These are phyloP conservation scores for Oryzias javanicus DNA, from an alignment of 2,113 vertebrate genomes.

Conservation along the genomic window DNA sequence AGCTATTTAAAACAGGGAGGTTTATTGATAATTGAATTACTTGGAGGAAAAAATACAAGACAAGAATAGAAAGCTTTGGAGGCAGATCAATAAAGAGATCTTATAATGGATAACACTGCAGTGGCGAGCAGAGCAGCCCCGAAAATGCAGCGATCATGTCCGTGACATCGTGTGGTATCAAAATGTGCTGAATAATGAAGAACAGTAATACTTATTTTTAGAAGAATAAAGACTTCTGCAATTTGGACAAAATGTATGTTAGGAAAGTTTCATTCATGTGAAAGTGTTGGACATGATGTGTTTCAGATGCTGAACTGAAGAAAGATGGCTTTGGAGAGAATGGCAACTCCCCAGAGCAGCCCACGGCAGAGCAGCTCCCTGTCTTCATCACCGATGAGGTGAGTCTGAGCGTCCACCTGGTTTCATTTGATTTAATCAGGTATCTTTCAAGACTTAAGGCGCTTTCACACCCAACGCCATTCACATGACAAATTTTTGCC, in stretches of 20 bases:
- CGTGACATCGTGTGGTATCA: conserved; percentile 4
- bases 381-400: conserved; percentile 83
- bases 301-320: conserved; percentile 64
- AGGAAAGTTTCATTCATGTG: background rate
- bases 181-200: conserved; percentile 1
- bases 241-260: background rate
- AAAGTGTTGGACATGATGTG: background rate
- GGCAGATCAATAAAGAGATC: conserved; percentile 65
- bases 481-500: too few relatives aligned
- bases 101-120: conserved; percentile 48
- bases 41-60: conserved; percentile 54
- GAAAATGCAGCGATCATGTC: conserved; percentile 16
- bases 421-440: too few relatives aligned
- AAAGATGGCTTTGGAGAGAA: conserved; percentile 66
- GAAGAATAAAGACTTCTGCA: background rate
- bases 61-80: conserved; percentile 66
- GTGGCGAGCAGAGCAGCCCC: conserved; percentile 20
- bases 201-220: background rate
- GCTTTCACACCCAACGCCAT: too few relatives aligned
- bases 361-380: conserved; percentile 77
- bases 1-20: conserved; percentile 69
- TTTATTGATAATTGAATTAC: conserved; percentile 78
- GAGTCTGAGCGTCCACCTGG: conserved; percentile 55
- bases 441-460: too few relatives aligned
- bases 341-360: conserved; percentile 81